Evolutionary conservation across 2,797 vertebrate genomes (phyloP), one percentile per base, ranked within the genome.

Genomic region (Premnoplex brunnescens): DNA sequence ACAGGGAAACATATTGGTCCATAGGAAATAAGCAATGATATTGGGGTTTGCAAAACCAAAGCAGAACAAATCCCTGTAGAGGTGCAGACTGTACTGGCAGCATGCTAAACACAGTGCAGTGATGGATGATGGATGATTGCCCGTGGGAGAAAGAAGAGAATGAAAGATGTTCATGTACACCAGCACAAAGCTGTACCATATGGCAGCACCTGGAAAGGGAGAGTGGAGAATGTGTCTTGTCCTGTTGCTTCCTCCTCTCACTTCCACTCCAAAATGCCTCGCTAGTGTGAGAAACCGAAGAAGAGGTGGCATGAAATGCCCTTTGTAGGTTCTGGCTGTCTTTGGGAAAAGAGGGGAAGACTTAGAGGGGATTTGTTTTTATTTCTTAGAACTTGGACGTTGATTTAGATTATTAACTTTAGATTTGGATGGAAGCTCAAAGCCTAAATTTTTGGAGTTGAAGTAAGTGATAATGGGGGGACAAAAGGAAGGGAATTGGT

Each of bases 21-120:
- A 17, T 64, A 73, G 59, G 48, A 95, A 95, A 88, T 69, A 60
- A 91, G 48, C 44, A 51, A 6, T 60, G 81, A 76, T 86, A 27
- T 86, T 94, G 79, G 41, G 46, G 63, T 85, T 82, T 87, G 63
- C 74, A 73, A 76, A 86, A 75, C 21, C 48, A 82, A 90, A 81
- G 73, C 79, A 75, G 71, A 89, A 90, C 0, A 0, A 62, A 81
- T 34, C 62, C 52, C 74, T 81, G 59, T 69, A 86, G 89, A 84
- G 58, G 43, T 39, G 85, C 34, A 89, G 85, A 9, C 36, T 81
- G n/a, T 18, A 64, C 56, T n/a, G 49, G 49, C 52, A 87, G 30
- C 27, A 22, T 23, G 51, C 39, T 73, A 67, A 77, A 59, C 10
- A 30, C 26, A 2, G 27, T 1, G 9, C 44, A 54, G 1, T 51